Evolutionary conservation across 2,797 vertebrate genomes (phyloP), one percentile per base, ranked within the genome.

Genomic region (Ctenochaetus hawaiiensis): DNA sequence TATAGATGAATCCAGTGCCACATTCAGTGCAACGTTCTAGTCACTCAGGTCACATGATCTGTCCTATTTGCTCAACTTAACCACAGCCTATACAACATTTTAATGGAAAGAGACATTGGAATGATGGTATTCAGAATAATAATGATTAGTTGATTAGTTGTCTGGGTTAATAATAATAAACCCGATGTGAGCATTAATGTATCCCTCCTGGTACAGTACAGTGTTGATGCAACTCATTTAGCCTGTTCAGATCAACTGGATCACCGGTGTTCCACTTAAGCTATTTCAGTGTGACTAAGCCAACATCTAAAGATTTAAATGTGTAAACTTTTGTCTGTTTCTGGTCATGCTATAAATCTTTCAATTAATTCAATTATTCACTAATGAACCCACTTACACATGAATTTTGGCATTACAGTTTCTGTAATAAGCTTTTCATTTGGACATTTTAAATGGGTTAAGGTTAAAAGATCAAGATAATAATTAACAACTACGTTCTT

Each of bases 21-120:
- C 83, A 83, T 84, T 87, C 75, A 86, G 12, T 13, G 52, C 67
- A 76, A 81, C 57, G 8, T 76, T 90, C 77, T 80, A 78, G 79
- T 82, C 56, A 47, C 65, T 65, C 49, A 9, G 72, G 76, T 72
- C 75, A 83, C 69, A 52, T 88, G 78, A 80, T 75, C 75, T 51
- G 61, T 58, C 64, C 76, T 65, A 22, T 85, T 83, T 82, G 71
- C 22, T 72, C 54, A 52, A 64, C 48, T 17, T 75, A 45, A 59
- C 23, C 47, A 68, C 65, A 73, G 68, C 63, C 10, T 63, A 20
- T 54, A 39, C 39, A 60, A 37, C 37, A 45, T 58, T 70, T 56
- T 7, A 70, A 1, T 59, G 41, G 13, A 43, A 59, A 58, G 18
- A 8, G 52, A 61, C 26, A 52, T 72, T 63, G 59, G 20, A 3